Conservation (phyloP, 2,797 vertebrate species). For the Clangula hyemalis region DNA sequence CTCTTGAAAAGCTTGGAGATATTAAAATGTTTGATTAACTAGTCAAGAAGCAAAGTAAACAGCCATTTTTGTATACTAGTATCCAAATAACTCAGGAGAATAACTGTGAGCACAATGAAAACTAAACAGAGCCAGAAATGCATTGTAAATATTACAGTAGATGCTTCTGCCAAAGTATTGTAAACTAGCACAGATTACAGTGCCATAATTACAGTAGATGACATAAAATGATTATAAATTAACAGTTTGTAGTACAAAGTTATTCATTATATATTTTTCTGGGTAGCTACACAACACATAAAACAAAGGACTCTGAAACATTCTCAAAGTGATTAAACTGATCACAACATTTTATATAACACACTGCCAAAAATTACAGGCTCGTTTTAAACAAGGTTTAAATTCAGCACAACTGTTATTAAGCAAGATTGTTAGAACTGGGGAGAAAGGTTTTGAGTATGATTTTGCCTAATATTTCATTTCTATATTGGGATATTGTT, state of each 20-base stretch:
- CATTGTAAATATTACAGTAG: constrained; percentile 68
- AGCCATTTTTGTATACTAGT: constrained; percentile 44
- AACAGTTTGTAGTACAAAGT: constrained; percentile 59
- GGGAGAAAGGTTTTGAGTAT: neutral
- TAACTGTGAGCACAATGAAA: constrained; percentile 63
- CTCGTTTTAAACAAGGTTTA: constrained; percentile 23
- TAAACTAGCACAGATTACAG: constrained; percentile 53
- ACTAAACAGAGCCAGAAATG: constrained; percentile 47
- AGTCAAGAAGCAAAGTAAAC: constrained; percentile 49
- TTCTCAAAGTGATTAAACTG: constrained; percentile 32
- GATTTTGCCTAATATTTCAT: neutral
- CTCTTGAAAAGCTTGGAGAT: constrained; percentile 31
- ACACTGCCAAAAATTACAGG: constrained; percentile 22
- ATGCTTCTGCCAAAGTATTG: constrained; percentile 63
- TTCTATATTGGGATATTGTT: neutral
- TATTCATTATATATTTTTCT: constrained; percentile 63
- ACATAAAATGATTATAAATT: constrained; percentile 74
- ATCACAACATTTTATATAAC: constrained; percentile 4
- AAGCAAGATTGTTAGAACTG: neutral
- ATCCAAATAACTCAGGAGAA: constrained; percentile 47
- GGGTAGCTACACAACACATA: constrained; percentile 32
- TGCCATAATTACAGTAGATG: constrained; percentile 57
- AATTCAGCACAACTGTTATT: neutral
- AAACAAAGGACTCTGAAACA: constrained; percentile 49
- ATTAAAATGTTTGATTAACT: constrained; percentile 58